Evolutionary conservation across 2,888 invertebrate species (phyloP).

Genomic region (Xylota segnis): DNA sequence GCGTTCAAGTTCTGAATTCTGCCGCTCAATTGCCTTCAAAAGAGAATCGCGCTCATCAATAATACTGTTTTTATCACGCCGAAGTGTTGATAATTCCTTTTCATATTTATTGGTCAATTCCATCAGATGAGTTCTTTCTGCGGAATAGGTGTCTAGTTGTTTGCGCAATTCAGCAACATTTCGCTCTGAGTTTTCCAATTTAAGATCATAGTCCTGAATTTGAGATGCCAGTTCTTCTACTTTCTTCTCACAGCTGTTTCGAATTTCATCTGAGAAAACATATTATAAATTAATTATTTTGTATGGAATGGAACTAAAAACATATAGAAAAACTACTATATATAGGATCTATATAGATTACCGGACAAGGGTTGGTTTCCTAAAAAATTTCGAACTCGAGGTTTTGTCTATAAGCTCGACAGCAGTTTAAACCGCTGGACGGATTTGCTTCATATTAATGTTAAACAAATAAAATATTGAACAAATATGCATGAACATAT

Average conservation of each 20-base stretch:
- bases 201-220: conserved; percentile 87
- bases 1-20: conserved; percentile 90
- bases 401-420: too few species aligned
- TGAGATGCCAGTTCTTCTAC: conserved; percentile 87
- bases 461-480: too few species aligned
- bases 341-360: too few species aligned
- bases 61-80: conserved; percentile 89
- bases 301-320: too few species aligned
- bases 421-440: too few species aligned
- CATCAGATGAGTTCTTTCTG: conserved; percentile 88
- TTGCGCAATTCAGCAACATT: conserved; percentile 88
- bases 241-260: conserved; percentile 86
- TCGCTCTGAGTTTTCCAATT: conserved; percentile 87
- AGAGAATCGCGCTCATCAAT: conserved; percentile 91
- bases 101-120: conserved; percentile 88
- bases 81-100: conserved; percentile 88
- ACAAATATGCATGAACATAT: too few species aligned
- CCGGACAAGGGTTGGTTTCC: too few species aligned
- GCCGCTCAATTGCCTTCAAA: conserved; percentile 89
- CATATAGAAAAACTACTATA: too few species aligned
- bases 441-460: too few species aligned
- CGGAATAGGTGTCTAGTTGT: conserved; percentile 87
- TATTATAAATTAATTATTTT: not conserved
- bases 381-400: too few species aligned
- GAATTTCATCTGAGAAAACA: conserved; percentile 85